A percentile compares a stretch with the other conserved stretches of the same genome.
Evolutionary conservation across 2,113 vertebrate genomes (phyloP).

Genomic region (Colossoma macropomum): DNA sequence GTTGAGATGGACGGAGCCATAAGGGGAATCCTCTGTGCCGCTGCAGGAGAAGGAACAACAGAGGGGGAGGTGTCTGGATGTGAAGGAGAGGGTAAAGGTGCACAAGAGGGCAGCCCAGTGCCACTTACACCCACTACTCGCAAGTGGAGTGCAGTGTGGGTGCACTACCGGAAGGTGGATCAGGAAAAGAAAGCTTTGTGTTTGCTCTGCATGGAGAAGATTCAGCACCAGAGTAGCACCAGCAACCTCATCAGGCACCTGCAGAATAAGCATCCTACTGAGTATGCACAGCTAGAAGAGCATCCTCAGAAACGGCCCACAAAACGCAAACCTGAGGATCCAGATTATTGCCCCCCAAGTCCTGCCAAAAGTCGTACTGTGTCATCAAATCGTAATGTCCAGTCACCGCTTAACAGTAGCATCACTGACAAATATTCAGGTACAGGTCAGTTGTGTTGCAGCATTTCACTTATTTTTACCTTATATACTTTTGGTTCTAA

Average conservation of each 20-base stretch:
- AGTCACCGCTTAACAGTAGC: conserved; percentile 20
- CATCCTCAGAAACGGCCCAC: conserved; percentile 28
- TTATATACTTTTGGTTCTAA: not conserved
- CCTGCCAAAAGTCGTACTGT: conserved; percentile 31
- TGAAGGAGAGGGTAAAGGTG: conserved; percentile 13
- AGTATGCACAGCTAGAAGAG: conserved; percentile 51
- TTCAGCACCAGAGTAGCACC: conserved; percentile 68
- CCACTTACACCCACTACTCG: not conserved
- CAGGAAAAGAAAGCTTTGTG: conserved; percentile 63
- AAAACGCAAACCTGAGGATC: conserved; percentile 45
- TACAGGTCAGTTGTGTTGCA: not conserved
- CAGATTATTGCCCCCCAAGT: not conserved
- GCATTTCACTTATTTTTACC: not conserved
- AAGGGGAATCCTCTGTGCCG: conserved; percentile 45
- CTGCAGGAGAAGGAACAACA: conserved; percentile 39
- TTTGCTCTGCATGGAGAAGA: conserved; percentile 69
- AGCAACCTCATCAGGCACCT: conserved; percentile 72
- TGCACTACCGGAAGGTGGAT: conserved; percentile 64
- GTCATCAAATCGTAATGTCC: conserved; percentile 22
- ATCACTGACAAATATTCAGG: conserved; percentile 34
- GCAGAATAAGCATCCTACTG: conserved; percentile 68
- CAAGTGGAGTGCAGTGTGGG: conserved; percentile 71
- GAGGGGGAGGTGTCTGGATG: conserved; percentile 31
- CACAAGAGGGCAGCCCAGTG: conserved; percentile 6
- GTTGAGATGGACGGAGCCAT: conserved; percentile 44